Conservation (phyloP, 2,888 invertebrate species). For the Eupeodes latifasciatus region DNA sequence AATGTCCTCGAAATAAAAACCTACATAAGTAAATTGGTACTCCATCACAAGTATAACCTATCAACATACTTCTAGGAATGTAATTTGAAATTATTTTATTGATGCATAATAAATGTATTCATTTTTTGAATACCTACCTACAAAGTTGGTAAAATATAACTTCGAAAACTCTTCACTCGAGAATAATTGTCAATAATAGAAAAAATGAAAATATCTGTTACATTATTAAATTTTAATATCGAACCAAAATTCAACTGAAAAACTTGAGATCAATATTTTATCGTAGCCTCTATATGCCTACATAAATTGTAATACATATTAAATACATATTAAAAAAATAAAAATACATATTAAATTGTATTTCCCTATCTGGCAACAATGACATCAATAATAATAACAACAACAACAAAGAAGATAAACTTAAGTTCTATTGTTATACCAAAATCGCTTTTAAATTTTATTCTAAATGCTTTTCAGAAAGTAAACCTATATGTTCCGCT, state of each 20-base stretch:
- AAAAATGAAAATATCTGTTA: conserved; percentile 1
- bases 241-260: background rate
- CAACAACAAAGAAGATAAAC: conserved; percentile 15
- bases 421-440: conserved; percentile 43
- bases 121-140: background rate
- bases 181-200: background rate
- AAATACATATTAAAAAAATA: too few species aligned
- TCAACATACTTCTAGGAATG: background rate
- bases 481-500: conserved; percentile 23
- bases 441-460: conserved; percentile 68
- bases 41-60: too few species aligned
- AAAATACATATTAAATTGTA: conserved; percentile 25
- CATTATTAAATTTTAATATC: conserved; percentile 28
- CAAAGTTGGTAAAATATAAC: background rate
- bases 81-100: background rate
- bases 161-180: background rate
- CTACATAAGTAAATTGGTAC: too few species aligned
- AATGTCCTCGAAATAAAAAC: too few species aligned
- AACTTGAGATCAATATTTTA: conserved; percentile 19
- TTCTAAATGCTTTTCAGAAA: conserved; percentile 46
- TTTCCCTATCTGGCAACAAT: background rate
- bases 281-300: background rate
- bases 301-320: conserved; percentile 9
- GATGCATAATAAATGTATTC: background rate
- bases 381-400: background rate